These are phyloP conservation scores for Iselma pallidipennis DNA, from an alignment of 2,888 invertebrate genomes.

Conservation along the genomic window DNA sequence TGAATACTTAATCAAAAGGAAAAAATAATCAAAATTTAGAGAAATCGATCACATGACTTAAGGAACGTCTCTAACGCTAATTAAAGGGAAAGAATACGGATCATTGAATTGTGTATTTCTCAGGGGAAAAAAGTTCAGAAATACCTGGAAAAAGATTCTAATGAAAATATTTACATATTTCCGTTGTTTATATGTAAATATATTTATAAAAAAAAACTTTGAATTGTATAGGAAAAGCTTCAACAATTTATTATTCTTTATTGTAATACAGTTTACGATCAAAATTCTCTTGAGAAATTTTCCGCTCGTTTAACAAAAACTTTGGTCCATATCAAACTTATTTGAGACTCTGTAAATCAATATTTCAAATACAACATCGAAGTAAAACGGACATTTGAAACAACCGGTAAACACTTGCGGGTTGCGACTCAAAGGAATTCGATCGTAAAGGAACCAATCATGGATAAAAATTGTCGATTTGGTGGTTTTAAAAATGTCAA, in stretches of 20 bases:
- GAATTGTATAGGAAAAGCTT: neutral
- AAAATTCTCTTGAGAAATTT: neutral
- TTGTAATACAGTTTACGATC: neutral
- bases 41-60: too few relatives aligned
- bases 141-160: too few relatives aligned
- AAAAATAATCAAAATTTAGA: too few relatives aligned
- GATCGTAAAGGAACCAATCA: neutral
- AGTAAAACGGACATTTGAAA: too few relatives aligned
- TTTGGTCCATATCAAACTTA: neutral
- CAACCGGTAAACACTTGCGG: neutral
- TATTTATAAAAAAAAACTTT: too few relatives aligned
- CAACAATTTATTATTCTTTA: neutral
- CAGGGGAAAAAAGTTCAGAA: too few relatives aligned
- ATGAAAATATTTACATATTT: too few relatives aligned
- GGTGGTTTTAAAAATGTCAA: neutral
- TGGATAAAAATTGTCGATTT: neutral
- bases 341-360: neutral
- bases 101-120: too few relatives aligned
- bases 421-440: constrained; percentile 8
- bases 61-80: too few relatives aligned
- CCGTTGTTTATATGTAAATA: too few relatives aligned
- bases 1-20: too few relatives aligned
- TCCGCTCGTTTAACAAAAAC: neutral
- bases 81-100: too few relatives aligned
- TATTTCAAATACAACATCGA: neutral